These are phyloP conservation scores for Bicyclus anynana DNA, from an alignment of 1,140 invertebrate genomes.

Conservation along the genomic window DNA sequence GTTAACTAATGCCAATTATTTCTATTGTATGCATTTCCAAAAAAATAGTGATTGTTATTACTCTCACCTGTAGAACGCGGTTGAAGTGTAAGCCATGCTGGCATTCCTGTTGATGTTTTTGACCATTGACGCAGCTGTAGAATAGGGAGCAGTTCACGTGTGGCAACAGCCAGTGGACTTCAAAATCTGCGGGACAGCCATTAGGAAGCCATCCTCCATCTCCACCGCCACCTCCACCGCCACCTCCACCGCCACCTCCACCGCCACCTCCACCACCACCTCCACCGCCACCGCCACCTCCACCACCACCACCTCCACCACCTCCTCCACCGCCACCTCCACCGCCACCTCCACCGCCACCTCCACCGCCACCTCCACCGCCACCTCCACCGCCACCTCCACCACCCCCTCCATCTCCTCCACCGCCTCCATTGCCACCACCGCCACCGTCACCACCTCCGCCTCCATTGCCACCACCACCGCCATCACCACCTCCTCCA, in stretches of 20 bases:
- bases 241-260: conserved; percentile 24
- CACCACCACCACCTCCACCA: background rate
- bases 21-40: no score
- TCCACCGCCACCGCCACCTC: background rate
- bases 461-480: conserved; percentile 1
- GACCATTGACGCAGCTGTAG: conserved; percentile 22
- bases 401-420: conserved; percentile 8
- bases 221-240: background rate
- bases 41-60: no score
- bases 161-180: conserved; percentile 15
- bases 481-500: background rate
- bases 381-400: conserved; percentile 8
- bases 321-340: background rate
- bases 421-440: conserved; percentile 5
- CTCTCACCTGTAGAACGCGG: conserved; percentile 6
- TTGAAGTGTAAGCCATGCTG: conserved; percentile 13
- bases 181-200: conserved; percentile 23
- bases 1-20: no score
- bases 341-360: background rate
- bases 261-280: conserved; percentile 12
- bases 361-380: conserved; percentile 5
- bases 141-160: conserved; percentile 29
- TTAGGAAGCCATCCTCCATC: conserved; percentile 13
- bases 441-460: background rate
- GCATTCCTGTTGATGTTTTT: conserved; percentile 4